Base-by-base conservation (phyloP, 2,113 vertebrate species). In the Zapus hudsonius region DNA sequence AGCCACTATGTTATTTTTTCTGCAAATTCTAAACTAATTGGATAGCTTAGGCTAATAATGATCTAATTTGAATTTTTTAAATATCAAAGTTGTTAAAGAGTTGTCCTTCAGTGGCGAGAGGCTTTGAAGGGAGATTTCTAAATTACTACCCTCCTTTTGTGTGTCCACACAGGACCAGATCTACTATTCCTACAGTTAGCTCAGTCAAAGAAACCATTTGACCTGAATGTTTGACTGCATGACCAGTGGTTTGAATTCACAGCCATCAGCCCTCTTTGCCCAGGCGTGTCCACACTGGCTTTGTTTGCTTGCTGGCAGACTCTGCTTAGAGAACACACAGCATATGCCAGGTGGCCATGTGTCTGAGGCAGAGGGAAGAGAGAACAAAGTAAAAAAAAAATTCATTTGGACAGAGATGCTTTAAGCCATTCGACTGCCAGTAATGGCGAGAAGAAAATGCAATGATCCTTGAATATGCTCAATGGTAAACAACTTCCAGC, bases 321-420 rank as follows among this genome's bases (percentile, higher is more conserved):
- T 89, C 75, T 55, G 82, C 87, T 38, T 52, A 67, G 91, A 92
- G 87, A 89, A 85, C 84, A 84, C 61, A 38, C 93, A 94, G 87
- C 95, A 87, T 92, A 94, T 96, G 97, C 94, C 96, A 96, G 95
- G 94, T 94, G 96, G 94, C 94, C 94, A 84, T 96, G 94, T 95
- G 94, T 96, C 94, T 79, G 86, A 91, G 91, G 88, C 94, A 92
- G 92, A 91, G 90, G 84, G 83, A 85, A 66, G 47, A 36, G 72
- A 93, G 92, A 96, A 96, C 96, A 96, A 95, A 96, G 92, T 67
- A 74, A 80, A 83, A 38, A 93, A 83, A 72, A 84, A 91, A 93
- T 94, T 83, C 94, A 94, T 95, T 96, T 96, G 95, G 95, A 92
- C 89, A 85, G 91, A 95, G 44, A 96, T 91, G 66, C 93, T 96